These are phyloP conservation scores for Diarsia brunnea DNA, from an alignment of 2,888 invertebrate species.

Conservation along the genomic window DNA sequence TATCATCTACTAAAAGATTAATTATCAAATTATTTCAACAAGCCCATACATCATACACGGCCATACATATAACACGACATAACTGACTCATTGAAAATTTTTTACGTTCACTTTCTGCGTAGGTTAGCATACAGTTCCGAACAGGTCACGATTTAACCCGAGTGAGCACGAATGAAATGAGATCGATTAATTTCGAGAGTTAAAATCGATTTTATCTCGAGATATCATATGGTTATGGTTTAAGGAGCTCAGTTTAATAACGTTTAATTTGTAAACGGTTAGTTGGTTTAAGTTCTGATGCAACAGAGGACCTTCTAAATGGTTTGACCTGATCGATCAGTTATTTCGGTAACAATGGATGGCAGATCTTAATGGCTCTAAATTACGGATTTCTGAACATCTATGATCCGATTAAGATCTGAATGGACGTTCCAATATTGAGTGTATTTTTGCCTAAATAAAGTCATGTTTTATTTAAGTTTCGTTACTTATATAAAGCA, in stretches of 20 bases:
- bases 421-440: not conserved
- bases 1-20: not conserved
- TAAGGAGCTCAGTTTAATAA: conserved; percentile 4
- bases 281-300: conserved; percentile 6
- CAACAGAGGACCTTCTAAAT: conserved; percentile 14
- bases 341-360: conserved; percentile 27
- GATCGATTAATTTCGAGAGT: conserved; percentile 56
- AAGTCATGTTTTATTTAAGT: not conserved
- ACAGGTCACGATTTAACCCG: conserved; percentile 59
- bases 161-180: conserved; percentile 51
- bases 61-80: conserved; percentile 29
- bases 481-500: not conserved
- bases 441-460: not conserved
- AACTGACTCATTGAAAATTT: conserved; percentile 50
- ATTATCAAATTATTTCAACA: conserved; percentile 29
- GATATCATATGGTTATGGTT: conserved; percentile 20
- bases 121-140: conserved; percentile 35
- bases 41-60: conserved; percentile 41
- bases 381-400: conserved; percentile 21
- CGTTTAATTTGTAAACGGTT: conserved; percentile 8
- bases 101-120: conserved; percentile 67
- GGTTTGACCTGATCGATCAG: conserved; percentile 24
- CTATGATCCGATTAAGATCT: conserved; percentile 1
- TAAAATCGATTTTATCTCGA: conserved; percentile 49
- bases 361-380: conserved; percentile 17